Evolutionary conservation across 2,888 invertebrate genomes (phyloP), one percentile per base, ranked within the genome.

Genomic region (Calephelis perditalis): DNA sequence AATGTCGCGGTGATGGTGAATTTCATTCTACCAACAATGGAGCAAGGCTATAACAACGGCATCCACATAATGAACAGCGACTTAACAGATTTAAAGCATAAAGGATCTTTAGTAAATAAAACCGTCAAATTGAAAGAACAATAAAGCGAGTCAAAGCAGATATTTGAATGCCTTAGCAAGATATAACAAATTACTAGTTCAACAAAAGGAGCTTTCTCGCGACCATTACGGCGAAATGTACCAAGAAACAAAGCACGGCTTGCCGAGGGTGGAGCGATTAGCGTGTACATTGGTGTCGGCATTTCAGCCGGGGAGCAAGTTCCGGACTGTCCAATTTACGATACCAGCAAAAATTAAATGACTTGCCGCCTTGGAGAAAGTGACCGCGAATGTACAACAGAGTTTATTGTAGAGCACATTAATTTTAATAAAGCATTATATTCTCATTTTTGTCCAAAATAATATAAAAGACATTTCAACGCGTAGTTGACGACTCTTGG

Each of bases 161-260:
- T 87, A 83, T 84, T 70, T 72, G 82, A 77, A 86, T 85, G 82
- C 84, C 82, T 83, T 77, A 81, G 76, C 76, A 83, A 85, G 84
- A 88, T 86, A 85, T 86, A 88, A 87, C 87, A 86, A 87, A 88
- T 86, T 83, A 84, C 77, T 82, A 73, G 76, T 78, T 79, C 82
- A 86, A 90, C 89, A 90, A 90, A 84, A 79, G 89, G 86, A 86
- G 89, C 88, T 89, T 89, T 89, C 84, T 82, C 78, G 84, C 78
- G 83, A 82, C 88, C 86, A 89, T 90, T 89, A 89, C 82, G 78
- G 74, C 75, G 82, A 75, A 81, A 78, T 79, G 80, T 79, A 82
- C 75, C 74, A 79, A 76, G 75, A 77, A 76, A 67, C 70, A 67
- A 66, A 67, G 64, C 68, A 63, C 61, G 66, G 76, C 74, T 74